phyloP scores from a whole-genome alignment of 2,113 vertebrate species.

The Plecotus auritus region DNA sequence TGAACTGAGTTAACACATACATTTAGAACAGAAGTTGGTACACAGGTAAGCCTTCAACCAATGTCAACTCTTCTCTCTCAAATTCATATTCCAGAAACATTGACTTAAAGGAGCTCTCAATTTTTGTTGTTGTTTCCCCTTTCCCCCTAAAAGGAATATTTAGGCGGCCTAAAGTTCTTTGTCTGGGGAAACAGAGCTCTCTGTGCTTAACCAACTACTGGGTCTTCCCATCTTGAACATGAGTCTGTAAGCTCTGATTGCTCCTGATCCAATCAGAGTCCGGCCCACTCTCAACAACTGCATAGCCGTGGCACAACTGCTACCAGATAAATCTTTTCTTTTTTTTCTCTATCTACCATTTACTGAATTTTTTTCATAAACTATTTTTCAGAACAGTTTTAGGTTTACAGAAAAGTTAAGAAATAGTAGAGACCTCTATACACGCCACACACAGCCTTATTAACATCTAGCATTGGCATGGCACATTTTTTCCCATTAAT shows the following conservation, averaged over 20 bases:
- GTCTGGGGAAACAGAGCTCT: background rate
- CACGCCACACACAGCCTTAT: background rate
- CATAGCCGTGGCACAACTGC: background rate
- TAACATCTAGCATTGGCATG: background rate
- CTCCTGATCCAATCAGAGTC: background rate
- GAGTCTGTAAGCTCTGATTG: background rate
- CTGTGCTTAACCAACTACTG: background rate
- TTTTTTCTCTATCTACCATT: background rate
- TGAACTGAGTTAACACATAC: background rate
- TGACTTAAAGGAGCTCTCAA: background rate
- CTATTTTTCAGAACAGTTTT: background rate
- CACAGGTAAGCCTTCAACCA: background rate
- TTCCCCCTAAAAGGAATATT: background rate
- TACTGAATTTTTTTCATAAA: background rate
- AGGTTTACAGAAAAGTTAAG: background rate
- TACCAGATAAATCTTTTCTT: background rate
- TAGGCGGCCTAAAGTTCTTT: background rate
- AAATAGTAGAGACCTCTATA: background rate
- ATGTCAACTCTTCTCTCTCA: background rate
- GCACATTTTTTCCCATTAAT: background rate
- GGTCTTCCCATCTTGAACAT: background rate
- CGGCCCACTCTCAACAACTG: background rate
- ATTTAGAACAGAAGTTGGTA: background rate
- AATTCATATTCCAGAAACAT: background rate
- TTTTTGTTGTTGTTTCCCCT: background rate